Base-by-base conservation (phyloP, 1,140 invertebrate species). In the Habropoda laboriosa region DNA sequence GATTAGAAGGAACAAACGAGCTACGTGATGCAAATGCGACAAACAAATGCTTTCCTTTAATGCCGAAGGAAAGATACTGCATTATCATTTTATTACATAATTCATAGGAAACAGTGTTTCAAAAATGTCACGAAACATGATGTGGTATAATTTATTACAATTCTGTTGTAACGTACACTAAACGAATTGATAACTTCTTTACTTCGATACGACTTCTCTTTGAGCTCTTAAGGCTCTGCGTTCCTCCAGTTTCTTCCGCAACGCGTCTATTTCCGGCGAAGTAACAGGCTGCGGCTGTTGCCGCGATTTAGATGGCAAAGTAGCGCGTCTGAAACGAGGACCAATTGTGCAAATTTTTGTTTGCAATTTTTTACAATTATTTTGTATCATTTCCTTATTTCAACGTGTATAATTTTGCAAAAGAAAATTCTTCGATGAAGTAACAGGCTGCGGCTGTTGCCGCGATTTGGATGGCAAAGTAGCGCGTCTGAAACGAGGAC, bases 161-260 rank as follows among this genome's bases (percentile, higher is more conserved):
- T 21, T 12, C 5, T 3, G 8, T 35, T n/a, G 4, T 8, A 3
- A 6, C 10, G 21, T 5, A 21, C 2, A 32, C 27, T 30, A 2
- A 18, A 18, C 2, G 0, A 35, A 35, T 0, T 0, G 21, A 35
- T 16, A 16, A 12, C 35, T 27, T 0, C 0, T 30, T 66, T 2
- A 35, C 18, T 63, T 73, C 0, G 27, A 10, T 1, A 30, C 12
- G 0, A 2, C 21, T 24, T 35, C 45, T 27, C 47, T 74, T 16
- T 53, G 49, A 35, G 24, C 3, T 0, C 78, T 75, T 0, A 51
- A 8, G 0, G 61, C 45, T 68, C 27, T 66, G 0, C 38, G 40
- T 51, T 75, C 53, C 18, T 80, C 72, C 32, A 80, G n/a, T 10
- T 53, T 66, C 8, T 60, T 75, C 1, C 35, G 51, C 3, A 80